These are phyloP conservation scores for Neocloeon triangulifer DNA, from an alignment of 1,140 invertebrate species.

Conservation along the genomic window DNA sequence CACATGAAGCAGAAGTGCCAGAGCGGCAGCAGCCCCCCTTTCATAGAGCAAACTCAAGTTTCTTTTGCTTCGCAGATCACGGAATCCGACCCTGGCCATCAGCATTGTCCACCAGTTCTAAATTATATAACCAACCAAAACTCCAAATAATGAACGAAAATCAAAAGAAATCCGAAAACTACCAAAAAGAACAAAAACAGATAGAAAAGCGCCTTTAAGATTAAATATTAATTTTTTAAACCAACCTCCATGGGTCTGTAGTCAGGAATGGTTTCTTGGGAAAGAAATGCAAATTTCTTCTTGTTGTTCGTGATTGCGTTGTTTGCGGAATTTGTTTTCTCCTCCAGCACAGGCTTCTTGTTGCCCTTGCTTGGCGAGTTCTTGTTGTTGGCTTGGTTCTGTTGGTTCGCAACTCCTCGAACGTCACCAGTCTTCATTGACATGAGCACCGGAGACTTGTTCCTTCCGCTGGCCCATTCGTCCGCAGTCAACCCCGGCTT, in stretches of 20 bases:
- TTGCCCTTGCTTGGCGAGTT: slow-evolving; percentile 53
- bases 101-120: no score
- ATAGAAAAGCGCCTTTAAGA: neutral
- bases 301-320: slow-evolving; percentile 47
- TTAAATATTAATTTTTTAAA: no score
- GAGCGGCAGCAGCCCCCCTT: no score
- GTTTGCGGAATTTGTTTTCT: slow-evolving; percentile 21
- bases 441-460: slow-evolving; percentile 56
- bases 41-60: no score
- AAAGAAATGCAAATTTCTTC: slow-evolving; percentile 64
- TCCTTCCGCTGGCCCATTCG: slow-evolving; percentile 72
- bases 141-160: no score
- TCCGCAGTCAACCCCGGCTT: slow-evolving; percentile 60
- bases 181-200: neutral
- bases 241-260: slow-evolving; percentile 40
- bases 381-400: slow-evolving; percentile 19
- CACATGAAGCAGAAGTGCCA: no score
- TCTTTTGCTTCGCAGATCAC: no score
- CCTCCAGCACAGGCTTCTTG: slow-evolving; percentile 46
- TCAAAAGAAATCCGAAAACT: neutral
- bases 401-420: slow-evolving; percentile 34
- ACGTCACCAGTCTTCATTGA: slow-evolving; percentile 55
- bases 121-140: no score
- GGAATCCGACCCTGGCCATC: no score
- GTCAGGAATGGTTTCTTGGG: slow-evolving; percentile 58